Evolutionary conservation across 2,113 vertebrate species (phyloP).

Genomic region (Pangasianodon gigas): DNA sequence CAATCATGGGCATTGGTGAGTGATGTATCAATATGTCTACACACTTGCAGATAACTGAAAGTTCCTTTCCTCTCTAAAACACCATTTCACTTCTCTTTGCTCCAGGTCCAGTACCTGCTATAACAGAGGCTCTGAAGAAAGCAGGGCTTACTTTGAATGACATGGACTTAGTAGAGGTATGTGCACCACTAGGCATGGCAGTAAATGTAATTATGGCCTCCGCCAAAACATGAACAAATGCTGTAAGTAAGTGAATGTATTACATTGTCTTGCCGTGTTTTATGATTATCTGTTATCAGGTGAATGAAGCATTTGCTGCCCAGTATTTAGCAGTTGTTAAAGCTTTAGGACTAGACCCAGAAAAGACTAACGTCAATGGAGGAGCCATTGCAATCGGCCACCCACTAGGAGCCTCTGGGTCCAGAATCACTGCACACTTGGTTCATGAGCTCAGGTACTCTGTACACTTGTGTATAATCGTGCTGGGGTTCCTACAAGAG

Average conservation of each 20-base stretch:
- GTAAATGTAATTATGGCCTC: background rate
- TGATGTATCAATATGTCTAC: too few species aligned
- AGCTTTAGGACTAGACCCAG: slow-evolving; percentile 81
- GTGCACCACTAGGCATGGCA: background rate
- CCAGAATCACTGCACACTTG: slow-evolving; percentile 89
- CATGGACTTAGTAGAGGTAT: slow-evolving; percentile 94
- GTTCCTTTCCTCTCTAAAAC: slow-evolving; percentile 10
- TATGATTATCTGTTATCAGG: slow-evolving; percentile 68
- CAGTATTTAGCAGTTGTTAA: slow-evolving; percentile 90
- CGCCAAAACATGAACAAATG: background rate
- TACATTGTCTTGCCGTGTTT: slow-evolving; percentile 4
- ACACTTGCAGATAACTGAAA: background rate
- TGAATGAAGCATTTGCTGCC: slow-evolving; percentile 94
- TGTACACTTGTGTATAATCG: background rate
- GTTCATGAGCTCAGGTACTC: slow-evolving; percentile 88
- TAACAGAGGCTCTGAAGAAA: slow-evolving; percentile 90
- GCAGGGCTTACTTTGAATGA: slow-evolving; percentile 85
- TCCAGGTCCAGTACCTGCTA: slow-evolving; percentile 89
- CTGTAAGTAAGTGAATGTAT: background rate
- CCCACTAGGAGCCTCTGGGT: slow-evolving; percentile 87
- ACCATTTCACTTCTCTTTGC: background rate
- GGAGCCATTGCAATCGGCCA: slow-evolving; percentile 95
- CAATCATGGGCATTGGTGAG: slow-evolving; percentile 97
- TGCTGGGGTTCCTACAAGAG: background rate
- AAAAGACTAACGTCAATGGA: slow-evolving; percentile 87